A percentile compares a stretch with the other conserved stretches of the same genome.
These are phyloP conservation scores for Lucinisca nassula DNA, from an alignment of 2,888 invertebrate species.

Conservation along the genomic window DNA sequence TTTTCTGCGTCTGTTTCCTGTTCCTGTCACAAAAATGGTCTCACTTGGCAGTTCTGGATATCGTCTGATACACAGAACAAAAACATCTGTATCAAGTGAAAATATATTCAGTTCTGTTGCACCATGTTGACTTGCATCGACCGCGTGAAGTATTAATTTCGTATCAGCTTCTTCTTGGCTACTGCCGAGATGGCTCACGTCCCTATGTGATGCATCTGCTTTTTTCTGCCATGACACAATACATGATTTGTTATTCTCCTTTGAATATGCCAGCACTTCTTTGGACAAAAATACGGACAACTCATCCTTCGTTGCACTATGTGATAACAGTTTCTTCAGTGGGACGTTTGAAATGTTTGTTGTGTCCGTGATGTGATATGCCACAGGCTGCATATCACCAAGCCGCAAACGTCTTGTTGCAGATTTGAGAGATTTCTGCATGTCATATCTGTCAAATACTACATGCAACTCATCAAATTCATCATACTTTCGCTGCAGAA, in stretches of 20 bases:
- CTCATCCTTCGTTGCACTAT: not conserved
- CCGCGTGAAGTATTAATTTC: not conserved
- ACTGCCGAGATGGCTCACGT: not conserved
- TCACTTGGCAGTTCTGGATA: not conserved
- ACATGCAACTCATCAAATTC: not conserved
- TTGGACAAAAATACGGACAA: not conserved
- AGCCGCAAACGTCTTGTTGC: not conserved
- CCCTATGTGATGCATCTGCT: not conserved
- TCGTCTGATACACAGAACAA: not conserved
- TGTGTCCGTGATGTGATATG: not conserved
- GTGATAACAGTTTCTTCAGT: not conserved
- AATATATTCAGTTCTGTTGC: not conserved
- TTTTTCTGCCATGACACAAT: not conserved
- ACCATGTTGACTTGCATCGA: not conserved
- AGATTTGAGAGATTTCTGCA: not conserved
- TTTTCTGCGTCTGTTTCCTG: not conserved
- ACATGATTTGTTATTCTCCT: not conserved
- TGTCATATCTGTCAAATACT: not conserved
- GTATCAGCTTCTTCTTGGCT: not conserved
- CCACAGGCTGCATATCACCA: not conserved
- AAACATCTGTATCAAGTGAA: not conserved
- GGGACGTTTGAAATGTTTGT: not conserved
- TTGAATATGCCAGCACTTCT: not conserved
- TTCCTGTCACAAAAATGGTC: not conserved
- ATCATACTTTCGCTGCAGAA: not conserved